phyloP scores from a whole-genome alignment of 2,797 vertebrate species.

The Chloroceryle inda region DNA sequence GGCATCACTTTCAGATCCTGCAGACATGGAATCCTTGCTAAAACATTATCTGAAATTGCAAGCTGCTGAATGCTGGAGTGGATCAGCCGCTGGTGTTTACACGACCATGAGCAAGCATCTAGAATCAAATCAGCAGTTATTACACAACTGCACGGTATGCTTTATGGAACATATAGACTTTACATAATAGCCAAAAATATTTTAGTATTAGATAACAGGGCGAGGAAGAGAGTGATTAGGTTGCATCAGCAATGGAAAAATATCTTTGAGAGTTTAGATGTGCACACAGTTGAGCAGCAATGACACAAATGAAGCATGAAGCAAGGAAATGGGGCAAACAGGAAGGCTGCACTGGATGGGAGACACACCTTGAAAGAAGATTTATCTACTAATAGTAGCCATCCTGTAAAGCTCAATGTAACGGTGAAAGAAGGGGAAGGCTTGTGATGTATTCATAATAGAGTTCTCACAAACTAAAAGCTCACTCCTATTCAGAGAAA shows the following conservation, averaged over 20 bases:
- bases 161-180: conserved; percentile 29
- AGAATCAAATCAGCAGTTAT: conserved; percentile 19
- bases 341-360: background rate
- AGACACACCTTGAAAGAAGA: background rate
- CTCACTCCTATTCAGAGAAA: background rate
- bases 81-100: background rate
- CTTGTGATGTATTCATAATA: background rate
- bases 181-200: conserved; percentile 16
- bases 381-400: accelerated
- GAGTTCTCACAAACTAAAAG: background rate
- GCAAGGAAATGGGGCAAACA: background rate
- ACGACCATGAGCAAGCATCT: background rate
- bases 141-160: background rate
- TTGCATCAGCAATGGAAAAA: conserved; percentile 37
- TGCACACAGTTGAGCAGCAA: background rate
- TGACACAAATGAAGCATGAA: background rate
- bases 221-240: background rate
- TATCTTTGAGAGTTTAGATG: background rate
- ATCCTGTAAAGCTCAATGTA: background rate
- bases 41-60: background rate
- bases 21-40: background rate
- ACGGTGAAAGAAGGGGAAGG: background rate
- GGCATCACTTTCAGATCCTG: conserved; percentile 23
- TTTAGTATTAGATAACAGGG: conserved; percentile 35
- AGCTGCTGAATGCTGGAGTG: background rate